phyloP scores from a whole-genome alignment of 92 coral and sea anemone genomes.

The Palythoa grandiflora region DNA sequence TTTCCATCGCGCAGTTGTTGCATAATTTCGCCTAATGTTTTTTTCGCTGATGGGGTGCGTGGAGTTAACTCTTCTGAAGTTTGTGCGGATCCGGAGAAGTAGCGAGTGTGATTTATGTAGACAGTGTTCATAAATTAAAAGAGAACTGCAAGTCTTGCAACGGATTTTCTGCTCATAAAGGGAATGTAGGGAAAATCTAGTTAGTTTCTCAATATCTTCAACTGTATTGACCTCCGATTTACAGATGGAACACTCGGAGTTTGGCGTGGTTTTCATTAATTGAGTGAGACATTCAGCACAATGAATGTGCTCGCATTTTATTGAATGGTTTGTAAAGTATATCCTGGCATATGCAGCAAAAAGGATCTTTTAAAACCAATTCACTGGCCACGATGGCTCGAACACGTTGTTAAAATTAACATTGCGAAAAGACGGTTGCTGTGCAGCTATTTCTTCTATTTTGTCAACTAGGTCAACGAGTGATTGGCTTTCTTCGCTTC shows the following conservation, averaged over 20 bases:
- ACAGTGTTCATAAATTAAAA: constrained; percentile 9
- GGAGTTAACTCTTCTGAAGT: too few relatives aligned
- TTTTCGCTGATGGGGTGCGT: too few relatives aligned
- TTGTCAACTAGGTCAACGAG: constrained; percentile 11
- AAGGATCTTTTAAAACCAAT: neutral
- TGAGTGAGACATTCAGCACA: neutral
- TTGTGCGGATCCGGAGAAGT: too few relatives aligned
- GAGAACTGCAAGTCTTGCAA: constrained; percentile 24
- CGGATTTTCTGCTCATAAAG: constrained; percentile 26
- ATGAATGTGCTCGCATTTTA: constrained; percentile 26
- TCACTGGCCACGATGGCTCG: constrained; percentile 41
- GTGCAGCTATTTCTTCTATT: constrained; percentile 31
- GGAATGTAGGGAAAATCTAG: too few relatives aligned
- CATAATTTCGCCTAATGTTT: too few relatives aligned
- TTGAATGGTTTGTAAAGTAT: constrained; percentile 19
- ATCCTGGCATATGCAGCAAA: constrained; percentile 11
- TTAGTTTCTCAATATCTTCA: too few relatives aligned
- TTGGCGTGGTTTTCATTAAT: too few relatives aligned
- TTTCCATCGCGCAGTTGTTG: too few relatives aligned
- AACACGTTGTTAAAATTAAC: constrained; percentile 13
- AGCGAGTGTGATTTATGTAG: too few relatives aligned
- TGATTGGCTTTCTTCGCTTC: neutral
- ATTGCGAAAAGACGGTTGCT: constrained; percentile 2
- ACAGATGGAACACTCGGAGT: too few relatives aligned
- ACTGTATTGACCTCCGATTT: too few relatives aligned